Evolutionary conservation across 2,113 vertebrate genomes (phyloP).

Genomic region (Rhodinocichla rosea): DNA sequence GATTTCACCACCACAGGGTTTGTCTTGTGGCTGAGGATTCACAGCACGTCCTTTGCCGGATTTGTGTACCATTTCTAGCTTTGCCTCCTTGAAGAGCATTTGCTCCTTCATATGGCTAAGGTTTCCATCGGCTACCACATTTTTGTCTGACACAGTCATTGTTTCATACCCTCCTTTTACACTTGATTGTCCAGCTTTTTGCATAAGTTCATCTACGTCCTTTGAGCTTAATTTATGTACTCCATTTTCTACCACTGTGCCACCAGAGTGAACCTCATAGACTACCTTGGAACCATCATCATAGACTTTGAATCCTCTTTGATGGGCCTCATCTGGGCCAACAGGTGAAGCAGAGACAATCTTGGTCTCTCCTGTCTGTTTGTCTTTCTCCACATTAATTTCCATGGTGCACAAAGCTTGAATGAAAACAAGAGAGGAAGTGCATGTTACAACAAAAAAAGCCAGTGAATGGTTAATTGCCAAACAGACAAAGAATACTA

Average conservation of each 20-base stretch:
- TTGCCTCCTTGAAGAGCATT: slow-evolving; percentile 81
- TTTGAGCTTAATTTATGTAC: slow-evolving; percentile 86
- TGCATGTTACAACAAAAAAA: slow-evolving; percentile 88
- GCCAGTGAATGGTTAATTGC: slow-evolving; percentile 87
- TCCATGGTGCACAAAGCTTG: slow-evolving; percentile 98
- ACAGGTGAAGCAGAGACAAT: slow-evolving; percentile 89
- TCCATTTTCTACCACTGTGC: slow-evolving; percentile 90
- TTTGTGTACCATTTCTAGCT: slow-evolving; percentile 85
- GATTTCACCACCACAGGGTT: slow-evolving; percentile 47
- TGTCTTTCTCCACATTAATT: slow-evolving; percentile 97
- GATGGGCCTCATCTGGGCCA: slow-evolving; percentile 84
- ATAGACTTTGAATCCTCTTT: slow-evolving; percentile 92
- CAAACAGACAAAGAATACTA: slow-evolving; percentile 80
- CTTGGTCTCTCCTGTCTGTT: slow-evolving; percentile 90
- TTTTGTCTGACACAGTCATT: slow-evolving; percentile 76
- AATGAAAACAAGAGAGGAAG: slow-evolving; percentile 86
- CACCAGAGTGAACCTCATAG: slow-evolving; percentile 90
- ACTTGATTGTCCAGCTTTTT: slow-evolving; percentile 83
- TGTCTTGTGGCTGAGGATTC: slow-evolving; percentile 66
- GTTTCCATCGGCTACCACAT: slow-evolving; percentile 71
- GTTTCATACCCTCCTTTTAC: slow-evolving; percentile 69
- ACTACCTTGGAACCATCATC: slow-evolving; percentile 95
- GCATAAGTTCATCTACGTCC: slow-evolving; percentile 89
- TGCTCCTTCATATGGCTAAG: slow-evolving; percentile 76
- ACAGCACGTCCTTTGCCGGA: slow-evolving; percentile 73